These are phyloP conservation scores for Panagrolaimus sp. DNA, from an alignment of 1,140 invertebrate species.

Conservation along the genomic window DNA sequence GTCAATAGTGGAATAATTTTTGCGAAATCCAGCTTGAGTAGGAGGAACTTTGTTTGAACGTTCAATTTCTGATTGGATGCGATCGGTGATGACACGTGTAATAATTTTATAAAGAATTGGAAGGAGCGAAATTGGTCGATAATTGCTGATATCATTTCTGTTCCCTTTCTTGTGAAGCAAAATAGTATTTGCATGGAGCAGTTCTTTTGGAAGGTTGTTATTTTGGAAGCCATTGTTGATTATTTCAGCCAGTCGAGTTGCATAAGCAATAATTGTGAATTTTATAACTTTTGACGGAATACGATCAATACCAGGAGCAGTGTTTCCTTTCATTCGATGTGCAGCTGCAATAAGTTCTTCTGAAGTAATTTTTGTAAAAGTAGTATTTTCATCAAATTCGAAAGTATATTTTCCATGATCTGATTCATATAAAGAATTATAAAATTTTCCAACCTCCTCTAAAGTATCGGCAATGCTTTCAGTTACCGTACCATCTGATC, in stretches of 20 bases:
- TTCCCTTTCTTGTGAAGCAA: neutral
- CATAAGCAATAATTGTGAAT: neutral
- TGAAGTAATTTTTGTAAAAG: neutral
- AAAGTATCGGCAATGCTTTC: neutral
- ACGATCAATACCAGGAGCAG: neutral
- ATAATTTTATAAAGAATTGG: neutral
- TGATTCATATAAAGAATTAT: neutral
- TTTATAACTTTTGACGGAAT: neutral
- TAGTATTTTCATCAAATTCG: neutral
- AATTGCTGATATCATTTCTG: neutral
- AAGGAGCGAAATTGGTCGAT: neutral
- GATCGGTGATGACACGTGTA: neutral
- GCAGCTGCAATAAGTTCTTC: neutral
- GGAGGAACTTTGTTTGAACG: neutral
- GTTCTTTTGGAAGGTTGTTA: neutral
- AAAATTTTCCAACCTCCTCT: neutral
- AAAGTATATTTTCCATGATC: neutral
- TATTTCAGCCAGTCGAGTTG: neutral
- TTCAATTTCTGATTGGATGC: neutral
- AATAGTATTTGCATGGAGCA: neutral
- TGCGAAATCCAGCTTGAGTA: neutral
- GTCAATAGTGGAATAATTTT: constrained; percentile 27
- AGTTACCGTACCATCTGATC: neutral
- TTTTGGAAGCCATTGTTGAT: neutral
- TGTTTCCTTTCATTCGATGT: neutral